Percentiles rank a stretch among this genome's conserved stretches.
phyloP scores from a whole-genome alignment of 1,140 invertebrate genomes.

The Idris sp. region DNA sequence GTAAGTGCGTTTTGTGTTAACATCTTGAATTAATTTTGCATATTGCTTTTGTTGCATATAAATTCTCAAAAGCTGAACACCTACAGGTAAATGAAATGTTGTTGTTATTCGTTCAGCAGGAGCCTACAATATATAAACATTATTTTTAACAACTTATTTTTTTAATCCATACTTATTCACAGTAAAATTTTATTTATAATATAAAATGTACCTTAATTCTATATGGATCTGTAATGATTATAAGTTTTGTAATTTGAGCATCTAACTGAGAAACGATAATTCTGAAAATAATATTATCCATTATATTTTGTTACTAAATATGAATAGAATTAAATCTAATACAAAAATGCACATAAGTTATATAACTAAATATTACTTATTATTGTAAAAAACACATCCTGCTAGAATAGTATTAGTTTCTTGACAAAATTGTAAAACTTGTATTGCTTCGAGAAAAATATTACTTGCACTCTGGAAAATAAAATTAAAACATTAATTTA shows the following conservation, averaged over 20 bases:
- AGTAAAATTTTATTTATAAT: not conserved
- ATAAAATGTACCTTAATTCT: constrained; percentile 82
- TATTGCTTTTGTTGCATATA: constrained; percentile 84
- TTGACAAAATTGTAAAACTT: constrained; percentile 87
- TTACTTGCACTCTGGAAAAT: constrained; percentile 86
- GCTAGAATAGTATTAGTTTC: constrained; percentile 85
- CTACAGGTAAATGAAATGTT: constrained; percentile 85
- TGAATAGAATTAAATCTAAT: no score
- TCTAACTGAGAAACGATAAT: constrained; percentile 88
- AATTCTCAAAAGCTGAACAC: constrained; percentile 87
- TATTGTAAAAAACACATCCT: constrained; percentile 88
- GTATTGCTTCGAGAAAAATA: constrained; percentile 88
- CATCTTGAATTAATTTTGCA: constrained; percentile 67
- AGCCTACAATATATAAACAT: constrained; percentile 71
- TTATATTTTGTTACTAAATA: no score
- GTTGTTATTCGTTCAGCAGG: constrained; percentile 83
- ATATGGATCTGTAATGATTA: constrained; percentile 89
- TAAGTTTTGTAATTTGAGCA: constrained; percentile 85
- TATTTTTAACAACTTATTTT: no score
- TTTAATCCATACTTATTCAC: no score
- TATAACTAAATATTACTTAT: constrained; percentile 88
- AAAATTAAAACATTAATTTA: constrained; percentile 13
- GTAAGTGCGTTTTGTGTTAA: constrained; percentile 62
- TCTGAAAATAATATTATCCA: constrained; percentile 80
- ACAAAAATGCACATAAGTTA: no score